Evolutionary conservation across 2,113 vertebrate species (phyloP), one percentile per base, ranked within the genome.

Genomic region (Nannobrachium achirus): DNA sequence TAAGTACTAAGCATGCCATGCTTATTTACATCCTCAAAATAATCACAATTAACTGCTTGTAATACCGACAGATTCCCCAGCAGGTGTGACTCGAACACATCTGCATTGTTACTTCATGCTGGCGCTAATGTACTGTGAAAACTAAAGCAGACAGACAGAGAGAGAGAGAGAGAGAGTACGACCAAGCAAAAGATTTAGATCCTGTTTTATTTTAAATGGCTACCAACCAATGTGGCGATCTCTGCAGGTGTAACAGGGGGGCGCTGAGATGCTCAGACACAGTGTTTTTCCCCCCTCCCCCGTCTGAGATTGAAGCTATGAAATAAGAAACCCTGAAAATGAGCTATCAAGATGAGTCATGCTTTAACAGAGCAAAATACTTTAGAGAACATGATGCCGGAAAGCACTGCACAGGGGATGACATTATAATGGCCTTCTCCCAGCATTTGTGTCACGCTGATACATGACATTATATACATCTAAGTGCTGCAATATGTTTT

Each of bases 141-240:
- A 65, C 51, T 53, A 56, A 44, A 66, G 25, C 42, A 11, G 48
- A 60, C 63, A 65, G 75, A 40, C 13, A 25, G 49, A 18, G 25
- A 4, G 75, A 33, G n/a, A 25, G 49, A 15, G 49, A 18, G 25
- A 4, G 75, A 33, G n/a, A 25, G 49, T 14, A 63, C 40, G 48
- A 59, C 38, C 59, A 51, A 74, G 64, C 39, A 66, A 56, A 71
- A 63, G 7, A 64, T 73, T 72, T 66, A 63, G 45, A 70, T 73
- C 69, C 46, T 33, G 33, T 74, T 73, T 71, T 76, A 74, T 74
- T 73, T 71, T 76, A 74, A n/a, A 63, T 42, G 46, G 40, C n/a
- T 62, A 16, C 46, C 25, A 63, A 69, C 64, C 60, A 51, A 18
- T 44, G n/a, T 71, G 45, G 38, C 14, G 41, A 60, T 52, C 56